Base-by-base conservation (phyloP, 1,140 invertebrate species). In the Macrotrachela quadricornifera region DNA sequence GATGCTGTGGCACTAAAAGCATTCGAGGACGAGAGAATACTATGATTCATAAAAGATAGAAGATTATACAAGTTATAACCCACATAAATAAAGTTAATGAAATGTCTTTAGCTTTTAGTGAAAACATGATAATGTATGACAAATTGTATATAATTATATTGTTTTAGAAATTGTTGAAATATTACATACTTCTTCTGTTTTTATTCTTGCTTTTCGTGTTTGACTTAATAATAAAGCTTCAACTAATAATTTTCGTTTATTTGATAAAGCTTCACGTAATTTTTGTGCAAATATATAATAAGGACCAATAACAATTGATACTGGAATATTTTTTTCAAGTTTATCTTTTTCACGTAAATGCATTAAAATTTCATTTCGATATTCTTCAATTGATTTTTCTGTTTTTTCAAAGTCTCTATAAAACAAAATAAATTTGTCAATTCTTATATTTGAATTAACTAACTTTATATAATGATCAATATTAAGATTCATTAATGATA, bases 271-370 rank as follows among this genome's bases (percentile, higher is more conserved):
- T 40, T 68, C 59, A 50, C 68, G 69, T 4, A 79, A 63, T 11
- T 70, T 70, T 17, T 74, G 73, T 0, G 78, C 72, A 55, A 74
- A 76, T 10, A 82, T 62, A 16, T 71, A 66, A 62, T 80, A 83
- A 0, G 79, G 76, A 0, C 80, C 80, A 47, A 83, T 80, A 17
- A 71, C 65, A 36, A 82, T 79, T 36, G 63, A 78, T 50, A 69
- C 71, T 13, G 76, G 73, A 51, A 70, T 60, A 1, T 58, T 58
- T 1, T 61, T 51, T 46, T 70, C 69, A 14, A 71, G 53, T 9
- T 61, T 57, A 37, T 68, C 63, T 46, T 66, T 64, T 54, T 68
- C 64, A 39, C 59, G 56, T 49, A 69, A 51, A 46, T 70, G 68
- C 54, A 62, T 63, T 55, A 68, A 66, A 9, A 70, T 64, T 58